These are phyloP conservation scores for Ptychochromis oligacanthus DNA, from an alignment of 2,113 vertebrate genomes.

Conservation along the genomic window DNA sequence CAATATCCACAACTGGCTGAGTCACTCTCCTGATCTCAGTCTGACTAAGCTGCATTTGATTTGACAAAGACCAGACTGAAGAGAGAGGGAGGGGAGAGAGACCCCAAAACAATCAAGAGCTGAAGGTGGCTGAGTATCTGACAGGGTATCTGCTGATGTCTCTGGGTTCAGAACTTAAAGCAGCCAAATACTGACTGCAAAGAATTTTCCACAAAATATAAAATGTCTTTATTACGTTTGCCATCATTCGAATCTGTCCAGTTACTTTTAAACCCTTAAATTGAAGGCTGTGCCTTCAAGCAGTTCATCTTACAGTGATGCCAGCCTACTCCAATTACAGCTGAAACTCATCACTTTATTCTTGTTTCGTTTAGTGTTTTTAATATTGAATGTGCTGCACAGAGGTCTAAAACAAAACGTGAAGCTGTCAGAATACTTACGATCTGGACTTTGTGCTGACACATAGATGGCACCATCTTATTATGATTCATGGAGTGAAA, in stretches of 20 bases:
- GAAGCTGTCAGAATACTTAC: background rate
- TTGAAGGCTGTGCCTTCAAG: background rate
- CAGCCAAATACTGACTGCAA: background rate
- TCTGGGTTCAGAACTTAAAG: background rate
- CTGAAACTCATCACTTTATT: background rate
- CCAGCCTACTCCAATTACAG: background rate
- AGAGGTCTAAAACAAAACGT: background rate
- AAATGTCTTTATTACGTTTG: background rate
- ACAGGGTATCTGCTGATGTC: background rate
- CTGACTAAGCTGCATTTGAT: background rate
- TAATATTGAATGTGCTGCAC: background rate
- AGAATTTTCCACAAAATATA: background rate
- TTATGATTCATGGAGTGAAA: slow-evolving; percentile 6
- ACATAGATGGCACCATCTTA: background rate
- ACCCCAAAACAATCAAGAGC: background rate
- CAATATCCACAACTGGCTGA: background rate
- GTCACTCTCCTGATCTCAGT: background rate
- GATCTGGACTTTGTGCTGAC: background rate
- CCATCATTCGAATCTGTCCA: background rate
- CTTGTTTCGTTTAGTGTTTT: background rate
- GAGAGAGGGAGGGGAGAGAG: background rate
- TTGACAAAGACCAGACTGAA: background rate
- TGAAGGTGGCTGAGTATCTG: background rate
- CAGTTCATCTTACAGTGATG: background rate
- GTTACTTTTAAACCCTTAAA: background rate